Conservation (phyloP, 2,797 vertebrate species). For the Myripristis murdjan region DNA sequence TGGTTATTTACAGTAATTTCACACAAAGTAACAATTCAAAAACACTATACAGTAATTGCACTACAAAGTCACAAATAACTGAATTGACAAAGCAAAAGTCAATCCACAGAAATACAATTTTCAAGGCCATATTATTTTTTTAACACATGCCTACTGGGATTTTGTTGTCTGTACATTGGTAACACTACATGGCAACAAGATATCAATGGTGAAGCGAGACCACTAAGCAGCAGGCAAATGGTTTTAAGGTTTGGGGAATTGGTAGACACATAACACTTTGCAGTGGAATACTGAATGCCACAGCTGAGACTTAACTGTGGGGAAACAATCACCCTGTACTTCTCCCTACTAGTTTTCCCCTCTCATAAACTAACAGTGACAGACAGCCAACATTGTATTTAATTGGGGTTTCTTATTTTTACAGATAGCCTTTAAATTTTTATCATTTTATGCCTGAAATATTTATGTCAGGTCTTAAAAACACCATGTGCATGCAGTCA, state of each 20-base stretch:
- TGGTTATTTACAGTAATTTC: slow-evolving; percentile 25
- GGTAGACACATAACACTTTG: slow-evolving; percentile 1
- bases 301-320: background rate
- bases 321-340: background rate
- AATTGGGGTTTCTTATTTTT: background rate
- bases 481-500: slow-evolving; percentile 20
- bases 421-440: background rate
- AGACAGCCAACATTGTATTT: background rate
- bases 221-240: slow-evolving; percentile 17
- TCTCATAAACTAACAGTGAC: background rate
- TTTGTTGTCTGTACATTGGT: background rate
- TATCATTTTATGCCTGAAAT: background rate
- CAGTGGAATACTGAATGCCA: background rate
- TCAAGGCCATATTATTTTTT: background rate
- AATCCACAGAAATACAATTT: slow-evolving; percentile 20
- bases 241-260: background rate
- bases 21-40: slow-evolving; percentile 23
- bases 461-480: background rate
- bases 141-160: background rate
- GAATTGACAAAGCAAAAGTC: background rate
- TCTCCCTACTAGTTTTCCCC: background rate
- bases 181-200: slow-evolving; percentile 11
- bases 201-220: slow-evolving; percentile 10
- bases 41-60: slow-evolving; percentile 1
- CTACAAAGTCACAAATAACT: background rate